Evolutionary conservation across 2,888 invertebrate species (phyloP).

Genomic region (Orgyia antiqua): DNA sequence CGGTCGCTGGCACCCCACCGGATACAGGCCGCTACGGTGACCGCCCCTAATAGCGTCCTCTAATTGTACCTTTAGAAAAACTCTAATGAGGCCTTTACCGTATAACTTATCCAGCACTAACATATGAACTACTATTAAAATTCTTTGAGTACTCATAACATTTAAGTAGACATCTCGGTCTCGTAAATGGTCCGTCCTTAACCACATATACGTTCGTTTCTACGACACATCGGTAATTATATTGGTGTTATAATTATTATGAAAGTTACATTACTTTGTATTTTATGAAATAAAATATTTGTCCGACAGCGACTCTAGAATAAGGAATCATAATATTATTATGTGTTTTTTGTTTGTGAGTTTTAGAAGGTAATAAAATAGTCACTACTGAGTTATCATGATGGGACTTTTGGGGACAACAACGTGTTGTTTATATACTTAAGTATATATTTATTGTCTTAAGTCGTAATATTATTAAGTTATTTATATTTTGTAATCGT

Average conservation of each 20-base stretch:
- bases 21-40: constrained; percentile 19
- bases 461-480: too few relatives aligned
- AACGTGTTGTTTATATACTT: too few relatives aligned
- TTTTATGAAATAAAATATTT: too few relatives aligned
- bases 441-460: too few relatives aligned
- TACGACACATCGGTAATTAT: neutral
- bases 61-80: constrained; percentile 42
- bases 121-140: constrained; percentile 19
- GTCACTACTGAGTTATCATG: neutral
- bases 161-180: constrained; percentile 13
- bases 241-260: constrained; percentile 1
- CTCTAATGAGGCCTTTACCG: constrained; percentile 28
- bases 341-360: neutral
- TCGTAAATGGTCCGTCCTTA: constrained; percentile 14
- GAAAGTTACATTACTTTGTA: neutral
- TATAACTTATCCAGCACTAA: too few relatives aligned
- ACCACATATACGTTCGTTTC: constrained; percentile 6
- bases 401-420: neutral
- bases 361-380: too few relatives aligned
- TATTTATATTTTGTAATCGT: too few relatives aligned
- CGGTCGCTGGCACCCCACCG: constrained; percentile 33
- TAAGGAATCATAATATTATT: neutral
- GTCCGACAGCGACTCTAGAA: too few relatives aligned
- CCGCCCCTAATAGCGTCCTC: constrained; percentile 37
- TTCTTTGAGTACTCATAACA: constrained; percentile 18